Conservation (phyloP, 2,888 invertebrate genomes). For the Silvanus unidentatus region DNA sequence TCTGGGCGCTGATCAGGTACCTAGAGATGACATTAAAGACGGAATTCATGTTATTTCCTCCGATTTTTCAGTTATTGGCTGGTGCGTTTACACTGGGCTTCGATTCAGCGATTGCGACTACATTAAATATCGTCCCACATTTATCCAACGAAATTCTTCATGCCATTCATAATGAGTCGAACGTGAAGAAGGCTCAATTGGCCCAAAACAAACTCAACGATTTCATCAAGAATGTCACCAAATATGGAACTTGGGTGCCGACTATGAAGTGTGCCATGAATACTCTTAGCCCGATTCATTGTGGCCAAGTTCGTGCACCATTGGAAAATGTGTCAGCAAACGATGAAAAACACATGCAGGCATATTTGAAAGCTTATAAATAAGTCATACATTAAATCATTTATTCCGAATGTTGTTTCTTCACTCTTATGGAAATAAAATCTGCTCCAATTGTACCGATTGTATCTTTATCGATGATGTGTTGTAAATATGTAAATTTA, state of each 20-base stretch:
- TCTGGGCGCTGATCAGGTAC: conserved; percentile 63
- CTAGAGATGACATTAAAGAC: too few relatives aligned
- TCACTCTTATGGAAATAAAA: too few relatives aligned
- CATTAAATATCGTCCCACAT: conserved; percentile 61
- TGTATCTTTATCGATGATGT: too few relatives aligned
- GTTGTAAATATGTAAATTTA: too few relatives aligned
- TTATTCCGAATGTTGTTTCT: background rate
- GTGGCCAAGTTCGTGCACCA: conserved; percentile 59
- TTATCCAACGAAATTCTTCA: conserved; percentile 53
- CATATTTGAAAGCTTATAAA: conserved; percentile 20
- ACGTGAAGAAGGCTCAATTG: conserved; percentile 46
- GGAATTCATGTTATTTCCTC: too few relatives aligned
- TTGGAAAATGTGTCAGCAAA: conserved; percentile 47
- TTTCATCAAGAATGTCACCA: conserved; percentile 48
- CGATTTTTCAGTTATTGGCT: conserved; percentile 53
- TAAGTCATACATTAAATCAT: background rate
- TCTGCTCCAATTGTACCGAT: too few relatives aligned
- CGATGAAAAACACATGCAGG: conserved; percentile 27
- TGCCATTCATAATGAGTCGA: conserved; percentile 46
- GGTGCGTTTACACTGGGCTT: conserved; percentile 64
- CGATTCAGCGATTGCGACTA: conserved; percentile 65
- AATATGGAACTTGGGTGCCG: conserved; percentile 59
- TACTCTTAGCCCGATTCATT: conserved; percentile 53
- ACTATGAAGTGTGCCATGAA: conserved; percentile 67
- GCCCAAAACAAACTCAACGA: conserved; percentile 50